Percentiles rank a stretch among this genome's conserved stretches.
Conservation (phyloP, 2,888 invertebrate species). For the Dioctria linearis region DNA sequence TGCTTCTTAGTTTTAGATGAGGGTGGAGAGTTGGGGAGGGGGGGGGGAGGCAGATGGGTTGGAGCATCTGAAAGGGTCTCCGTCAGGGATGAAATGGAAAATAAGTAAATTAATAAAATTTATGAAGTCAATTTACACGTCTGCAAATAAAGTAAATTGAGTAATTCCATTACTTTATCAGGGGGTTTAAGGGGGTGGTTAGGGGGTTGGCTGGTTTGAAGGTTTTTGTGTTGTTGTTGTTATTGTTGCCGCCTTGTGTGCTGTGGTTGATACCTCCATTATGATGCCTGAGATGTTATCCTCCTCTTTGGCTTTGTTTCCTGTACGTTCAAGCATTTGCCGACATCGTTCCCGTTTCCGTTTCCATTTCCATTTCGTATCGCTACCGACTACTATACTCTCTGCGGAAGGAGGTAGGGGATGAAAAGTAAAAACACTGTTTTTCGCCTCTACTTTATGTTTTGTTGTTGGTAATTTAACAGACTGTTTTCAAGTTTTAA, state of each 20-base stretch:
- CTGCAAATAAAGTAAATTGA: slow-evolving; percentile 50
- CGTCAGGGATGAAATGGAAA: slow-evolving; percentile 34
- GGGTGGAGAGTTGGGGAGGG: too few relatives aligned
- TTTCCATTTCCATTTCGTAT: neutral
- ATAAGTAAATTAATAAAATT: slow-evolving; percentile 53
- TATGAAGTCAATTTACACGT: slow-evolving; percentile 53
- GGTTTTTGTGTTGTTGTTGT: neutral
- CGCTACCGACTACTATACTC: neutral
- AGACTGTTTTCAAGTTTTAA: slow-evolving; percentile 50
- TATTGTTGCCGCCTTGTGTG: neutral
- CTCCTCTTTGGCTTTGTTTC: slow-evolving; percentile 15
- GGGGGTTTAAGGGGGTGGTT: neutral
- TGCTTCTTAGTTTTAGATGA: neutral
- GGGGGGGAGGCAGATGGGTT: too few relatives aligned
- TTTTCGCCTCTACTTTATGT: slow-evolving; percentile 10
- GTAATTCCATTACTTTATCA: slow-evolving; percentile 50
- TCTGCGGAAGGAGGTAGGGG: neutral
- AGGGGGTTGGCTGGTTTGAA: neutral
- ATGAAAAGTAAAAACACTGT: slow-evolving; percentile 40
- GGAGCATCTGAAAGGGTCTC: neutral
- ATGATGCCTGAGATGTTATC: slow-evolving; percentile 30
- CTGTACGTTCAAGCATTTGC: neutral
- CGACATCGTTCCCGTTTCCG: too few relatives aligned
- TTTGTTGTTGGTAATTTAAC: slow-evolving; percentile 43
- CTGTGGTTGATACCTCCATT: slow-evolving; percentile 40